Evolutionary conservation across 2,113 vertebrate species (phyloP), one percentile per base, ranked within the genome.

Genomic region (Pavo muticus): DNA sequence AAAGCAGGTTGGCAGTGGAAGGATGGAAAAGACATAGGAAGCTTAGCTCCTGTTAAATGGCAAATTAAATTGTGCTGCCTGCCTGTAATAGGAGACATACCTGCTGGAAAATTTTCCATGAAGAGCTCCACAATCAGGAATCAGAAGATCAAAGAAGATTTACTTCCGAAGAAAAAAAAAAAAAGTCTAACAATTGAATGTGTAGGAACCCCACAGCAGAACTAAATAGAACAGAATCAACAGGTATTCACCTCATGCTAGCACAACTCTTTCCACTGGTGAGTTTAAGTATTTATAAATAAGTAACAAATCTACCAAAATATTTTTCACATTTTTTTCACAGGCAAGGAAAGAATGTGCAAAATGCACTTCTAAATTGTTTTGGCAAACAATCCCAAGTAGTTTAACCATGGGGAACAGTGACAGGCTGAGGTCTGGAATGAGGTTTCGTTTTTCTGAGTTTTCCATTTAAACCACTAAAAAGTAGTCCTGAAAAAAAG

Each of bases 21-120:
- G 52, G 27, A 59, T 92, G 76, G 92, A 89, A 91, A 92, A 89
- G 82, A 37, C 5, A 13, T 79, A 89, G 81, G 77, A 84, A 91
- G 89, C 37, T 91, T 91, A 76, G 54, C 86, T 87, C 86, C 74
- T 84, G 48, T 92, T 82, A 76, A 92, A 67, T 35, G 19, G 71
- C 61, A 67, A 85, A 87, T 90, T 1, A 60, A 68, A 52, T 54
- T 16, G 37, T 79, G 32, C 57, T 45, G 48, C 63, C 71, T 42
- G 67, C 79, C 75, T 69, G 42, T 80, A 91, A 64, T 37, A 84
- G 75, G 50, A 95, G 83, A 47, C 0, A 3, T 56, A 88, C 76
- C 86, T 96, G 47, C 79, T 96, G 83, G 83, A 50, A 86, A 42
- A 30, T 42, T 68, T 35, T 88, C 64, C 0, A 0, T 6, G 78